Conservation (phyloP, 2,113 vertebrate species). For the Lagenorhynchus albirostris region DNA sequence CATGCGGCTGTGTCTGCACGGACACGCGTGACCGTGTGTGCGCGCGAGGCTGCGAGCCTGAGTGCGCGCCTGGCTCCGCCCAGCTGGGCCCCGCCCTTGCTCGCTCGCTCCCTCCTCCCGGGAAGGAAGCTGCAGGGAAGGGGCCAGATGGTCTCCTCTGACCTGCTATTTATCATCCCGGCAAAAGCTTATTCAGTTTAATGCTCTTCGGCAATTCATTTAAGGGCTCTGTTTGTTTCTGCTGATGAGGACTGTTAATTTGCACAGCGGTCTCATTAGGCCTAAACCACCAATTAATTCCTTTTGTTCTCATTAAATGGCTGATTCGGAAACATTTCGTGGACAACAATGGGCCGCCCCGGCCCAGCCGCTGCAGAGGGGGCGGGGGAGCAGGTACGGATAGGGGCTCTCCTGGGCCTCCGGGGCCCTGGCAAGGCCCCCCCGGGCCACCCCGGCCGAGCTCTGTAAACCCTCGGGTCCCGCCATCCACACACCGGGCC, state of each 20-base stretch:
- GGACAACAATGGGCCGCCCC: conserved; percentile 81
- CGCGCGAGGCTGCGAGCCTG: too few relatives aligned
- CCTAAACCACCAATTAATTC: conserved; percentile 92
- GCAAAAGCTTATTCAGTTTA: conserved; percentile 85
- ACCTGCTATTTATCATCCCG: conserved; percentile 82
- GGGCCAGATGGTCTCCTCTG: conserved; percentile 87
- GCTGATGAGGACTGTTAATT: conserved; percentile 93
- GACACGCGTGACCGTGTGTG: background rate
- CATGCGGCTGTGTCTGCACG: background rate
- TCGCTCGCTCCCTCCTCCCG: conserved; percentile 30
- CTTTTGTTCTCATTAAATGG: conserved; percentile 91
- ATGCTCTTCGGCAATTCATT: conserved; percentile 86
- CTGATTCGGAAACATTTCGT: conserved; percentile 88
- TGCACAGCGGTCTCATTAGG: conserved; percentile 91
- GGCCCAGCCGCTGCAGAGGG: conserved; percentile 72
- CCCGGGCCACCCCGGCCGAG: background rate
- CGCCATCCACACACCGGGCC: background rate
- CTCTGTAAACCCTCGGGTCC: conserved; percentile 77
- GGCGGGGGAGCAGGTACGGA: conserved; percentile 72
- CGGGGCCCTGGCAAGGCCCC: background rate
- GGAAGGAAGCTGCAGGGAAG: conserved; percentile 75
- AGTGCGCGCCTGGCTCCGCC: background rate
- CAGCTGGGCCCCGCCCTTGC: background rate
- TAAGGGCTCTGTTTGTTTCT: conserved; percentile 94
- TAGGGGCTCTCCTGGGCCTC: background rate